Evolutionary conservation across 2,113 vertebrate species (phyloP).

Genomic region (Addax nasomaculatus): DNA sequence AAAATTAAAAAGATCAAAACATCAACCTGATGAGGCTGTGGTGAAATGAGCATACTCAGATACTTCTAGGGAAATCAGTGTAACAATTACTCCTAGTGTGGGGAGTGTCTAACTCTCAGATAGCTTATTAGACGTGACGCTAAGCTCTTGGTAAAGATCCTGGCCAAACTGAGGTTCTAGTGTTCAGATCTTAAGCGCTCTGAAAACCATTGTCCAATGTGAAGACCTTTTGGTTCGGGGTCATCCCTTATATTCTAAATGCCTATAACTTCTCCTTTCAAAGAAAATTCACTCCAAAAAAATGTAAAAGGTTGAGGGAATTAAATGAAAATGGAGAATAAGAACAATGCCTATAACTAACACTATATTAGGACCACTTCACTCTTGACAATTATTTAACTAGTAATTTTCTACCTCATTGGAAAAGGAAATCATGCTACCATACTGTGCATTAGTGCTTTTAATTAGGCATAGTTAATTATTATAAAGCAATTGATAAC

Average conservation of each 20-base stretch:
- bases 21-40: not conserved
- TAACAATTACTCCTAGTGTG: not conserved
- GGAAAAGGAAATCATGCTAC: not conserved
- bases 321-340: not conserved
- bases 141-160: not conserved
- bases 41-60: not conserved
- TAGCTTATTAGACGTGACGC: not conserved
- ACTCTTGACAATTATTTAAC: not conserved
- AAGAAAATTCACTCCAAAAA: not conserved
- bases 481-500: not conserved
- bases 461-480: slow-evolving; percentile 16
- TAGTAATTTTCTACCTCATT: not conserved
- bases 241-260: not conserved
- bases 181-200: not conserved
- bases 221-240: not conserved
- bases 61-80: not conserved
- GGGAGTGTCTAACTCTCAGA: not conserved
- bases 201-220: not conserved
- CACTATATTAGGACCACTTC: not conserved
- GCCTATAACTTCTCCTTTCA: not conserved
- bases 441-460: not conserved
- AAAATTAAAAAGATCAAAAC: slow-evolving; percentile 31
- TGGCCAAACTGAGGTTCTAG: not conserved
- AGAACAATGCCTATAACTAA: not conserved
- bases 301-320: not conserved